Evolutionary conservation across 2,888 invertebrate species (phyloP).

Genomic region (Timandra comae): DNA sequence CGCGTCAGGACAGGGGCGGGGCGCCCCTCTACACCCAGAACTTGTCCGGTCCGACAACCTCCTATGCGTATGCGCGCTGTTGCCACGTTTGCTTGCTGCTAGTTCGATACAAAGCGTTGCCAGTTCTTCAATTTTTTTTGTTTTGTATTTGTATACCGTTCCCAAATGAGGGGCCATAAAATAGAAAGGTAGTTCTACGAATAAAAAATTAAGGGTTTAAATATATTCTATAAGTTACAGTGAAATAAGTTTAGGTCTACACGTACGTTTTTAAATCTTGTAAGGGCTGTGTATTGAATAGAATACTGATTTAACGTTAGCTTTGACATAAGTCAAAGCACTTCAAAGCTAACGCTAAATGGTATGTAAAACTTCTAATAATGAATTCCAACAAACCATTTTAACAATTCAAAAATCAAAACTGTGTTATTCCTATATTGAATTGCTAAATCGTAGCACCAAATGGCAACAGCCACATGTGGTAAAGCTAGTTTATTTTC

Average conservation of each 20-base stretch:
- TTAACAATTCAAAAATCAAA: background rate
- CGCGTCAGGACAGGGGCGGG: conserved; percentile 38
- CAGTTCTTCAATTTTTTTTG: conserved; percentile 60
- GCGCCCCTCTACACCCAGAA: conserved; percentile 50
- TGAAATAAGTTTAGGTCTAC: no score
- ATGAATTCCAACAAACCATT: no score
- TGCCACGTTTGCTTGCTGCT: conserved; percentile 50
- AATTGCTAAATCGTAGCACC: conserved; percentile 18
- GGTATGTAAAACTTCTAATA: no score
- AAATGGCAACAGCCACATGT: conserved; percentile 37
- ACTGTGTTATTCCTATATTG: conserved; percentile 18
- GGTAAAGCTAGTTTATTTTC: conserved; percentile 35
- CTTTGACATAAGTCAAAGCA: no score
- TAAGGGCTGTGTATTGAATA: no score
- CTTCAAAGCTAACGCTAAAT: no score
- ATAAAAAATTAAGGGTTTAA: conserved; percentile 30
- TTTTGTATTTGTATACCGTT: conserved; percentile 68
- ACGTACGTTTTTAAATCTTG: no score
- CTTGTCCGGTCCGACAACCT: conserved; percentile 60
- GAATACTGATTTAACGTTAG: no score
- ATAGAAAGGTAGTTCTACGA: conserved; percentile 53
- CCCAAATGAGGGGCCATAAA: conserved; percentile 67
- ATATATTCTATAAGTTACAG: no score
- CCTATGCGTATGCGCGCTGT: conserved; percentile 69
- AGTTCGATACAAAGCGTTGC: conserved; percentile 51